Percentiles rank a stretch among this genome's conserved stretches.
phyloP scores from a whole-genome alignment of 1,140 invertebrate genomes.

The Nomia melanderi region DNA sequence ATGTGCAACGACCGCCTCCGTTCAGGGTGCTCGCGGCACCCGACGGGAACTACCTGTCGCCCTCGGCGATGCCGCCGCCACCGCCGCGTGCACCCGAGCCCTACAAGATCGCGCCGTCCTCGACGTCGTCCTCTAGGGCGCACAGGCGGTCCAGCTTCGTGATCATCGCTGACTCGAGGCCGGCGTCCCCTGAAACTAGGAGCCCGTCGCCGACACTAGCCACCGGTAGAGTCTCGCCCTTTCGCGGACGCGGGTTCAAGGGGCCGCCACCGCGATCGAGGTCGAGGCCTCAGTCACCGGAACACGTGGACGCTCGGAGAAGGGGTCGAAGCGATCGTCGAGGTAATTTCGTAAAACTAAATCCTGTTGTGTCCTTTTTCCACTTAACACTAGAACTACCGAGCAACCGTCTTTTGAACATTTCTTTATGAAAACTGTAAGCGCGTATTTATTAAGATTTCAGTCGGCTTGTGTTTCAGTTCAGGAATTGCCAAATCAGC shows the following conservation, averaged over 20 bases:
- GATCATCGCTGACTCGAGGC: constrained; percentile 82
- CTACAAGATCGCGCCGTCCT: constrained; percentile 72
- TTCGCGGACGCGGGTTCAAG: constrained; percentile 83
- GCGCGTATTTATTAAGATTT: too few species aligned
- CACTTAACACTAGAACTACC: too few species aligned
- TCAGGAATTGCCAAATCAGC: too few species aligned
- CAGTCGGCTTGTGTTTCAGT: too few species aligned
- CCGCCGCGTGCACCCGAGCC: constrained; percentile 77
- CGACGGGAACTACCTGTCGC: constrained; percentile 57
- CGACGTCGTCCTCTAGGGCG: constrained; percentile 67
- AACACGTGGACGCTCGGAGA: constrained; percentile 39
- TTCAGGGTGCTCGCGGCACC: constrained; percentile 72
- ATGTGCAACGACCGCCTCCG: constrained; percentile 67
- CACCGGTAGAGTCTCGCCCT: constrained; percentile 82
- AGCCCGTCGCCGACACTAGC: constrained; percentile 72
- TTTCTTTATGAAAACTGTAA: too few species aligned
- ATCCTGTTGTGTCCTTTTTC: too few species aligned
- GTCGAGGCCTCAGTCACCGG: constrained; percentile 73
- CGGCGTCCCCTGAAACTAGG: constrained; percentile 70
- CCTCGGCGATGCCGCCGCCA: constrained; percentile 64
- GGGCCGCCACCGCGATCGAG: constrained; percentile 76
- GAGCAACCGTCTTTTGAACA: too few species aligned
- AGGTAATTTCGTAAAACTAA: constrained; percentile 56
- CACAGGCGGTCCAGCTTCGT: constrained; percentile 82
- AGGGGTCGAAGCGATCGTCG: constrained; percentile 64